Percentiles rank a stretch among this genome's conserved stretches.
These are phyloP conservation scores for Acleris laterana DNA, from an alignment of 2,888 invertebrate genomes.

Conservation along the genomic window DNA sequence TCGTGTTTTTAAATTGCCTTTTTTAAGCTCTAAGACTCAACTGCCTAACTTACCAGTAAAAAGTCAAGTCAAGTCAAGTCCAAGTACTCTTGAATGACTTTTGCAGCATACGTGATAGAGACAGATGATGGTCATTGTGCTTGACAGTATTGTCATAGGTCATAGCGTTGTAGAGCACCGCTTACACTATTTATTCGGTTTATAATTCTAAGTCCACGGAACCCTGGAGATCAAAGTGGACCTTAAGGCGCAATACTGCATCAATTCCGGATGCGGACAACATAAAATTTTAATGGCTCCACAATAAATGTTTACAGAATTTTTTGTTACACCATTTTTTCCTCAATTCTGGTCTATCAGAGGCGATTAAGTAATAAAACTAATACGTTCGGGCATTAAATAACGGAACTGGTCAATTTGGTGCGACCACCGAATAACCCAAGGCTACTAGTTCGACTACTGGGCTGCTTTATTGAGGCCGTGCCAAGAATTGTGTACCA, in stretches of 20 bases:
- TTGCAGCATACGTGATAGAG: too few relatives aligned
- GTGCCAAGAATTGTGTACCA: not conserved
- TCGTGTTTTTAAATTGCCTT: too few relatives aligned
- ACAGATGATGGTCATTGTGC: too few relatives aligned
- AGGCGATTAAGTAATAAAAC: conserved; percentile 74
- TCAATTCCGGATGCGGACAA: conserved; percentile 36
- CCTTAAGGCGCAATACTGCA: conserved; percentile 20
- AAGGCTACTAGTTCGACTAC: conserved; percentile 39
- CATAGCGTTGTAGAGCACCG: too few relatives aligned
- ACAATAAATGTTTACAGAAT: conserved; percentile 38
- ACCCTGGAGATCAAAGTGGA: conserved; percentile 1
- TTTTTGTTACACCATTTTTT: conserved; percentile 43
- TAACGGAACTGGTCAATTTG: conserved; percentile 70
- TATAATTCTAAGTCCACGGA: not conserved
- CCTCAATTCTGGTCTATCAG: conserved; percentile 59
- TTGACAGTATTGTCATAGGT: too few relatives aligned
- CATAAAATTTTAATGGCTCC: conserved; percentile 33
- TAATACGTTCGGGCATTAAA: conserved; percentile 62
- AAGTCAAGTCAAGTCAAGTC: too few relatives aligned
- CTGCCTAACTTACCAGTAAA: too few relatives aligned
- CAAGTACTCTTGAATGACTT: too few relatives aligned
- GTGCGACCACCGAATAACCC: conserved; percentile 47
- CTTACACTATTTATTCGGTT: too few relatives aligned
- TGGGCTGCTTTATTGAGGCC: conserved; percentile 7
- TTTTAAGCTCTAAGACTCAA: too few relatives aligned